Base-by-base conservation (phyloP, 53 echinoderm and acorn worm genomes). In the Temnopleurus reevesii region DNA sequence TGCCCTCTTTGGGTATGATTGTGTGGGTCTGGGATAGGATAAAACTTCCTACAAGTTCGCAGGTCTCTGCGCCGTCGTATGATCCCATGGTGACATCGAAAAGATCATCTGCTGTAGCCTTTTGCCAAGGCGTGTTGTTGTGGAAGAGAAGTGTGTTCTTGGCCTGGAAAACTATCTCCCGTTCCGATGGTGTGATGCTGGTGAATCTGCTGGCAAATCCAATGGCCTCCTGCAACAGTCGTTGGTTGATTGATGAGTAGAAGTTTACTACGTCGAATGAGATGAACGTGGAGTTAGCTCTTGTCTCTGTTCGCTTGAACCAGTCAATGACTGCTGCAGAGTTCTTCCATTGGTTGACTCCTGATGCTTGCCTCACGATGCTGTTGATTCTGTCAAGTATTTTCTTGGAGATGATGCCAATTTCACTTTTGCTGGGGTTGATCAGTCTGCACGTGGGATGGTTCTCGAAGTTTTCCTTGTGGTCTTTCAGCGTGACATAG, bases 391-490 rank as follows among this genome's bases (percentile, higher is more conserved):
- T 46, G 46, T 46, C 46, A 10, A 46, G 46, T 5, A 46, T 46
- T 10, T 7, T 10, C 10, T 46, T 46, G 10, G 5, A 7, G 5
- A 46, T 46, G 10, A 7, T 5, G 5, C 46, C 46, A 7, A 87
- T 65, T 44, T 87, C 87, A 5, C 43, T 44, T 64, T 87, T 87
- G 24, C 19, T 46, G 4, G 87, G 87, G 45, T 63, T 44, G 30
- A 64, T 44, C 2, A 87, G 28, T 45, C 87, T 35, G 17, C 87
- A 87, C 19, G 87, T 44, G 6, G 87, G 64, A 19, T 87, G 36
- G 65, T 64, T 87, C 30, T 5, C 36, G 59, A 55, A 84, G 59
- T 57, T 84, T 10, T 57, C 36, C 31, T 84, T 84, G 51, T 84
- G 85, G 41, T 84, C 85, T 19, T 84, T 84, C 26, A 57, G 38